Conservation (phyloP, 1,140 invertebrate genomes). For the Pseudomyrmex cubaensis region DNA sequence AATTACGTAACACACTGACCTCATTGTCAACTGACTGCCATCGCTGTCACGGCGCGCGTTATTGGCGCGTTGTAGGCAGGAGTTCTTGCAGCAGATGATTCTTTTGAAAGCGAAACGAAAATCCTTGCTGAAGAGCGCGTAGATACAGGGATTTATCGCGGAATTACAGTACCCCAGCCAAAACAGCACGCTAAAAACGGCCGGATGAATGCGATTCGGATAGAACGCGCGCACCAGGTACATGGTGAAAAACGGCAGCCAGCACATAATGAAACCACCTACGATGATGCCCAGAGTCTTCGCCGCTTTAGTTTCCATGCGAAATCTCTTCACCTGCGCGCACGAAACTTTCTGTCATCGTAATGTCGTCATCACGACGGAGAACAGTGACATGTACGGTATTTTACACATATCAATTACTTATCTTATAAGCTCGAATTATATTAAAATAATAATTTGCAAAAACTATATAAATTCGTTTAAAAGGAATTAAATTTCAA, state of each 20-base stretch:
- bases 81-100: constrained; percentile 93
- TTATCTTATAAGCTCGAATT: not conserved
- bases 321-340: constrained; percentile 90
- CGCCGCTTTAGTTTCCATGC: constrained; percentile 97
- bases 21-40: constrained; percentile 87
- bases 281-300: constrained; percentile 98
- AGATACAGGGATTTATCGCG: constrained; percentile 96
- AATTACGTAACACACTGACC: constrained; percentile 70
- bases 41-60: constrained; percentile 87
- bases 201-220: constrained; percentile 90
- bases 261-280: constrained; percentile 96
- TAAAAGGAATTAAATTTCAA: too few relatives aligned
- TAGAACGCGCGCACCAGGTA: constrained; percentile 95
- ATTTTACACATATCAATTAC: not conserved
- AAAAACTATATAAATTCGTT: too few relatives aligned
- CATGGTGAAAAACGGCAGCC: constrained; percentile 98
- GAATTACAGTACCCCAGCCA: constrained; percentile 99
- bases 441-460: not conserved
- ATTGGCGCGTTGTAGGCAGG: constrained; percentile 86
- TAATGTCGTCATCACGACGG: not conserved
- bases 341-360: not conserved
- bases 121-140: constrained; percentile 96
- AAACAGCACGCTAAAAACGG: constrained; percentile 96
- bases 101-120: constrained; percentile 96
- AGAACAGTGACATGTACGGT: not conserved